phyloP scores from a whole-genome alignment of 64 coral and sea anemone species.

The Pachyseris speciosa region DNA sequence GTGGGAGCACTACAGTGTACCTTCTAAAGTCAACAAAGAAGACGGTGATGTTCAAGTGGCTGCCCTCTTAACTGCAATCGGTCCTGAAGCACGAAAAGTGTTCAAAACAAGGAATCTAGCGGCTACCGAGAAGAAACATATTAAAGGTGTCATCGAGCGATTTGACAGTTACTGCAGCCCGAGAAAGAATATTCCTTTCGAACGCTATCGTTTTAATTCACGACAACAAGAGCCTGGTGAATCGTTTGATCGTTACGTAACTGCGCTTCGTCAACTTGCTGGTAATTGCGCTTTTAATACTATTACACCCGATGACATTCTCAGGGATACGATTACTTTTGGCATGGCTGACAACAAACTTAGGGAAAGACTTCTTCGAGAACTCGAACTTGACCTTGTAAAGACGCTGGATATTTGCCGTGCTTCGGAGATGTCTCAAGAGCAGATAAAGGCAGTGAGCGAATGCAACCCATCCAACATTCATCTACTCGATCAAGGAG shows the following conservation, averaged over 20 bases:
- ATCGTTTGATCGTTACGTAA: not conserved
- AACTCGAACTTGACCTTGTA: not conserved
- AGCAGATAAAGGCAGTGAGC: no score
- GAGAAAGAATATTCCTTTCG: no score
- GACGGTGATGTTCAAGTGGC: no score
- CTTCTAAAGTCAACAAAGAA: no score
- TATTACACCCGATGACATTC: slow-evolving; percentile 1
- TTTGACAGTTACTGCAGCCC: not conserved
- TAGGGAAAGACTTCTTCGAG: not conserved
- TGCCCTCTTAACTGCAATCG: no score
- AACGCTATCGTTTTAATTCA: not conserved
- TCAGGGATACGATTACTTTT: not conserved
- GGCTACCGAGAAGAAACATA: not conserved
- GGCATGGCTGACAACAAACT: not conserved
- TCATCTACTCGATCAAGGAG: no score
- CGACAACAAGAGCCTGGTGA: not conserved
- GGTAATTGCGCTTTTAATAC: not conserved
- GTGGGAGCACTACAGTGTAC: no score
- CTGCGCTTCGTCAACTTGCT: not conserved
- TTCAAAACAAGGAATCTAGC: no score
- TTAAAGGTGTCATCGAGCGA: not conserved
- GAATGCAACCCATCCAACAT: no score
- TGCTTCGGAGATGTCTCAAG: no score
- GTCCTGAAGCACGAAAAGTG: no score
- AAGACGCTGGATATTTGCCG: not conserved